A percentile compares a stretch with the other conserved stretches of the same genome.
These are phyloP conservation scores for Orthonevra nobilis DNA, from an alignment of 2,888 invertebrate species.

Conservation along the genomic window DNA sequence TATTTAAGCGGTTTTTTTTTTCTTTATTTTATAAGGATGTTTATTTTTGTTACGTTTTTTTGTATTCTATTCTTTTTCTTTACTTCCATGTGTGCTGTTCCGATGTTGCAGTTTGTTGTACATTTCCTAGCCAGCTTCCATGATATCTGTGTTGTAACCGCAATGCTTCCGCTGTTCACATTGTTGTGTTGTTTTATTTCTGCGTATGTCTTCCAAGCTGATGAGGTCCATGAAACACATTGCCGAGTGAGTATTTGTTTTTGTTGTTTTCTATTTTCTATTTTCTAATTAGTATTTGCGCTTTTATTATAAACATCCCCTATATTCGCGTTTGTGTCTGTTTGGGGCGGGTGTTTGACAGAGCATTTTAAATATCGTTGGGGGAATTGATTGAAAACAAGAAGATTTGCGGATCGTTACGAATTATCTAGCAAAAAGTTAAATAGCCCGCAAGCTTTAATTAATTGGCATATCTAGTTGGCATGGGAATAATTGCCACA, in stretches of 20 bases:
- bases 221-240: constrained; percentile 97
- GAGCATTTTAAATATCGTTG: no score
- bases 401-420: neutral
- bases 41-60: constrained; percentile 44
- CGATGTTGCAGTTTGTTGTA: constrained; percentile 81
- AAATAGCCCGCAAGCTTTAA: constrained; percentile 21
- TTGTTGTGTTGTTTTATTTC: constrained; percentile 93
- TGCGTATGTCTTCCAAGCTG: constrained; percentile 93
- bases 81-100: constrained; percentile 40
- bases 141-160: constrained; percentile 90
- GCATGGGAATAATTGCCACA: constrained; percentile 11
- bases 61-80: constrained; percentile 5
- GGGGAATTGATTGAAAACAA: constrained; percentile 23
- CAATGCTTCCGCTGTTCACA: constrained; percentile 91
- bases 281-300: neutral
- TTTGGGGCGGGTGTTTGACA: constrained; percentile 22
- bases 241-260: constrained; percentile 88
- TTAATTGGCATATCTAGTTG: constrained; percentile 13
- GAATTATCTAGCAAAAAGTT: no score
- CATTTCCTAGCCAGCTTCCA: constrained; percentile 88
- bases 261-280: no score
- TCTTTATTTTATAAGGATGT: constrained; percentile 36
- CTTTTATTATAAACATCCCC: neutral
- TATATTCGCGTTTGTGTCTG: neutral
- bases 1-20: no score